Evolutionary conservation across 2,888 invertebrate genomes (phyloP), one percentile per base, ranked within the genome.

Genomic region (Seladonia tumulorum): DNA sequence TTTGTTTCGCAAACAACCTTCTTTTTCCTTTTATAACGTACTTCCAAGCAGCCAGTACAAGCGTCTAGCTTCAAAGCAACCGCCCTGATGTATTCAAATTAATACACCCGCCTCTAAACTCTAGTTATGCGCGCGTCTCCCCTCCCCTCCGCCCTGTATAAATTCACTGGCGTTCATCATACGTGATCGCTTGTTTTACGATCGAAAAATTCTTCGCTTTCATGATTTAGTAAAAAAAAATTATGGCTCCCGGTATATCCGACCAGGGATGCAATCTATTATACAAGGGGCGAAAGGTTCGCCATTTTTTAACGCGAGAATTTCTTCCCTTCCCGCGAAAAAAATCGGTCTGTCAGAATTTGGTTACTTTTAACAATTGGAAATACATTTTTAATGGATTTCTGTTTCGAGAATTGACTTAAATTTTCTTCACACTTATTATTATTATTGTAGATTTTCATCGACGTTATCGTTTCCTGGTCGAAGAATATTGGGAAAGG

Each of bases 211-310:
- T 60, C n/a, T 49, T 47, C 71, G 47, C 47, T 79, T 72, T 79
- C 60, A 72, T 16, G 80, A 78, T 81, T 81, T 70, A 47, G 47
- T 70, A 47, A 60, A 63, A 79, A 39, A 42, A 79, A 35, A 4
- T 63, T 63, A 63, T 5, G 2, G 10, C n/a, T 29, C 1, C 18
- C 10, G 57, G 14, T 18, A 8, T 47, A n/a, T 16, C 16, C 7
- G 57, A 18, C 53, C 53, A 12, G 16, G 14, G 29, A 25, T 29
- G 7, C 35, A 57, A 81, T 81, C 47, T 79, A n/a, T n/a, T n/a
- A n/a, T n/a, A 57, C 70, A 81, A 57, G 60, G 60, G 57, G 22
- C 22, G 18, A 10, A 35, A 10, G 16, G 29, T 63, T 0, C 63
- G 29, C 16, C 63, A 12, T n/a, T 57, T n/a, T 57, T 57, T 57